These are phyloP conservation scores for Ceramica pisi DNA, from an alignment of 2,888 invertebrate species.

Conservation along the genomic window DNA sequence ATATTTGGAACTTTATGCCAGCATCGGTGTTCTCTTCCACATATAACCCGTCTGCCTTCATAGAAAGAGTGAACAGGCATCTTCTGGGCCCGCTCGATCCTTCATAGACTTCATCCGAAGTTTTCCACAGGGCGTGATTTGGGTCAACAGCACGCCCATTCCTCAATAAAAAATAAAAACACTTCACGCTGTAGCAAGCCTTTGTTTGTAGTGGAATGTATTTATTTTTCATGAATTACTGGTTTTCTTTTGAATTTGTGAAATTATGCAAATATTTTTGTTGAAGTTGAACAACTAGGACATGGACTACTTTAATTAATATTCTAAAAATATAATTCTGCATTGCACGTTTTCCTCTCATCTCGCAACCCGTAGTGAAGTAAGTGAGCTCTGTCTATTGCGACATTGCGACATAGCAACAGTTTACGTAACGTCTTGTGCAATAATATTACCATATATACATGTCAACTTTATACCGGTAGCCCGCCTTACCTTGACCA, in stretches of 20 bases:
- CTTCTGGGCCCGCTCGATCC: no score
- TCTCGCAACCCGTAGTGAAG: conserved; percentile 13
- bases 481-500: conserved; percentile 46
- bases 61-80: no score
- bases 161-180: background rate
- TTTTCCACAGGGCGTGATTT: no score
- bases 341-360: conserved; percentile 12
- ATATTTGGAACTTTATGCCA: no score
- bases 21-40: no score
- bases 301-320: conserved; percentile 1
- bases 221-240: background rate
- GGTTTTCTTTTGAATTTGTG: no score
- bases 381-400: conserved; percentile 8
- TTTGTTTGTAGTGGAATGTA: background rate
- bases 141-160: no score
- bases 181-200: background rate
- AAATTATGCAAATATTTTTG: background rate
- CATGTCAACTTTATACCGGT: background rate
- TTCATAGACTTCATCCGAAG: no score
- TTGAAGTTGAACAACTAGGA: background rate
- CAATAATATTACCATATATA: conserved; percentile 28
- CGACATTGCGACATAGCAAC: background rate
- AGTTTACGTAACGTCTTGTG: conserved; percentile 23
- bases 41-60: no score
- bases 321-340: background rate